These are phyloP conservation scores for Chorisops tibialis DNA, from an alignment of 2,888 invertebrate genomes.

Conservation along the genomic window DNA sequence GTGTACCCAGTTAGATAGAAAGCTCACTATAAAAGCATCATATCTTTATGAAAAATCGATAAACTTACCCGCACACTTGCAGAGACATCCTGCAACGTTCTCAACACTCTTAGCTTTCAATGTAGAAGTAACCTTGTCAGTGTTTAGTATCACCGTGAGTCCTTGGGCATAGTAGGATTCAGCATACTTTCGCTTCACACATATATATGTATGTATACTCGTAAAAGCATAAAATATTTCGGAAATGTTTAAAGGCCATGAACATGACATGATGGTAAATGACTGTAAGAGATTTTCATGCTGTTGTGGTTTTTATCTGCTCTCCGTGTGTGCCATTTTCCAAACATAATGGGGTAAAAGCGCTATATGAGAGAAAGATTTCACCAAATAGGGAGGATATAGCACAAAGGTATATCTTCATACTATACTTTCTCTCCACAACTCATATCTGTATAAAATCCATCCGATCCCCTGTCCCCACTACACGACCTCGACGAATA, in stretches of 20 bases:
- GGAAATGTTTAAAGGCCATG: constrained; percentile 35
- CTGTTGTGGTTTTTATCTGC: constrained; percentile 35
- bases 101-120: constrained; percentile 1
- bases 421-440: constrained; percentile 8
- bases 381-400: constrained; percentile 4
- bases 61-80: constrained; percentile 22
- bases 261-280: constrained; percentile 36
- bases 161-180: background rate
- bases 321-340: constrained; percentile 29
- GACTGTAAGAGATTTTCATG: constrained; percentile 36
- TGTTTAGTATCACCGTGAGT: too few species aligned
- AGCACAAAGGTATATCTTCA: constrained; percentile 13
- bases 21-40: constrained; percentile 30
- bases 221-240: constrained; percentile 34
- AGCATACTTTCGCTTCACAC: background rate
- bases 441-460: constrained; percentile 19
- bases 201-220: too few species aligned
- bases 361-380: background rate
- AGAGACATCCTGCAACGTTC: background rate
- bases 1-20: constrained; percentile 6
- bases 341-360: constrained; percentile 14
- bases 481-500: background rate
- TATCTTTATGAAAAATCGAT: constrained; percentile 34
- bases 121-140: background rate
- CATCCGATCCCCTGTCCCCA: background rate